Evolutionary conservation across 2,797 vertebrate species (phyloP).

Genomic region (Furcifer pardalis): DNA sequence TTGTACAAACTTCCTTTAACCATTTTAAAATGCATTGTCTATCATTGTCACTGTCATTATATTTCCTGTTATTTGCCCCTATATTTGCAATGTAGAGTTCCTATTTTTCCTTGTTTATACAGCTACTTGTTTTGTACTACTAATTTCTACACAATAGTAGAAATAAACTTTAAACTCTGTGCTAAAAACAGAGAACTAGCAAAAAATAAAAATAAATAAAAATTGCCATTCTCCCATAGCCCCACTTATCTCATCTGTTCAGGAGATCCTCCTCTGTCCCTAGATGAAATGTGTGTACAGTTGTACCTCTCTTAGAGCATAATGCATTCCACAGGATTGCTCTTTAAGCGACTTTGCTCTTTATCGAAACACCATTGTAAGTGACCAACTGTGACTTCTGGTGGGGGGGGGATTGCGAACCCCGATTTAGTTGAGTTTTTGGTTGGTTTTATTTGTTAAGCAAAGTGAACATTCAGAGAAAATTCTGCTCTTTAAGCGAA

Average conservation of each 20-base stretch:
- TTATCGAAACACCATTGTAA: no score
- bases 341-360: no score
- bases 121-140: not conserved
- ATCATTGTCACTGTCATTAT: not conserved
- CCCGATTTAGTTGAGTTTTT: no score
- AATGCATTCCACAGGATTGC: no score
- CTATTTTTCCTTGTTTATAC: not conserved
- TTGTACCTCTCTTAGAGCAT: no score
- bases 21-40: not conserved
- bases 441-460: no score
- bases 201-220: not conserved
- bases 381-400: no score
- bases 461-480: no score
- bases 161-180: not conserved
- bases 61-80: slow-evolving; percentile 1
- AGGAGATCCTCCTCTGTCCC: not conserved
- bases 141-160: not conserved
- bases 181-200: not conserved
- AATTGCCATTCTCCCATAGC: not conserved
- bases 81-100: not conserved
- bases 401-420: no score
- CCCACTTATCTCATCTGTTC: not conserved
- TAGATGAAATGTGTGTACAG: not conserved
- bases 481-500: no score
- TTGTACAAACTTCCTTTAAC: slow-evolving; percentile 9